These are phyloP conservation scores for Drosophila quadrilineata DNA, from an alignment of 1,140 invertebrate species.

Conservation along the genomic window DNA sequence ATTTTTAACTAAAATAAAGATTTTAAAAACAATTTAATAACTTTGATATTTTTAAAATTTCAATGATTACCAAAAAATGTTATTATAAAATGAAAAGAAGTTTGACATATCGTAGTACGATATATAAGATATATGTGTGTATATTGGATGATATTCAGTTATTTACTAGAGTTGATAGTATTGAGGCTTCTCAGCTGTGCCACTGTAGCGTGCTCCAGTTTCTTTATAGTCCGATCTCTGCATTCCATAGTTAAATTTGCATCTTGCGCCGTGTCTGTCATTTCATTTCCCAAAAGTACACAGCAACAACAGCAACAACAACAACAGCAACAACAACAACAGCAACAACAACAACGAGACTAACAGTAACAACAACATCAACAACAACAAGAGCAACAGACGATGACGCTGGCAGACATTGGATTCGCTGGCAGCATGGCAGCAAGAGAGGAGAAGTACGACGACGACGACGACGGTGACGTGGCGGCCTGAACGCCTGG, in stretches of 20 bases:
- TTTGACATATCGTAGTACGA: too few species aligned
- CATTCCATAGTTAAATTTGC: slow-evolving; percentile 78
- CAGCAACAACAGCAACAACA: slow-evolving; percentile 35
- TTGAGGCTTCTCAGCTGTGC: background rate
- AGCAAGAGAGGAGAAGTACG: slow-evolving; percentile 33
- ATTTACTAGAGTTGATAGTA: too few species aligned
- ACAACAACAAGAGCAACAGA: slow-evolving; percentile 30
- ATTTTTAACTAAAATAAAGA: too few species aligned
- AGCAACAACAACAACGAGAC: slow-evolving; percentile 24
- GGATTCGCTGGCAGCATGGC: slow-evolving; percentile 31
- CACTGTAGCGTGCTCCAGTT: slow-evolving; percentile 25
- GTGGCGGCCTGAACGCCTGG: slow-evolving; percentile 63
- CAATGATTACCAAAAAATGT: too few species aligned
- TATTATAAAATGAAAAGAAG: too few species aligned
- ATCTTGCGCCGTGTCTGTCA: slow-evolving; percentile 75
- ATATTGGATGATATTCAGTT: too few species aligned
- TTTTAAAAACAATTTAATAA: too few species aligned
- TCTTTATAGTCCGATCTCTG: slow-evolving; percentile 28
- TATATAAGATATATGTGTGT: too few species aligned
- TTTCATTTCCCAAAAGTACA: slow-evolving; percentile 77
- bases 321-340: slow-evolving; percentile 37
- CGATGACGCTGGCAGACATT: slow-evolving; percentile 24
- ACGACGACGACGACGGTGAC: slow-evolving; percentile 58
- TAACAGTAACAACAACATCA: slow-evolving; percentile 37
- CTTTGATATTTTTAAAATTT: too few species aligned